phyloP scores from a whole-genome alignment of 1,140 invertebrate species.

The Bicyclus anynana region DNA sequence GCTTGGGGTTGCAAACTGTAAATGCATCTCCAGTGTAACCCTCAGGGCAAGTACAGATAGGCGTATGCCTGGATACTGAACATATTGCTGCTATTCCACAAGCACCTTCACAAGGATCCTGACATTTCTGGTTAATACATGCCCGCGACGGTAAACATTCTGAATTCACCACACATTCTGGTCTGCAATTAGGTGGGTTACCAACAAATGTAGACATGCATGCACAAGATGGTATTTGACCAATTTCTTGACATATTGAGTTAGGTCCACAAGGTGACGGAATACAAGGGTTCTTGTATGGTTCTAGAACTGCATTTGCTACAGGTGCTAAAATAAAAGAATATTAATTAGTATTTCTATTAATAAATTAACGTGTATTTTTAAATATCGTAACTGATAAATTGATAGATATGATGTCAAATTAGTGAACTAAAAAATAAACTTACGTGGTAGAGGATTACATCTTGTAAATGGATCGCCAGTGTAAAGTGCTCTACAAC shows the following conservation, averaged over 20 bases:
- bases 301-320: slow-evolving; percentile 53
- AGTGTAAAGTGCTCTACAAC: slow-evolving; percentile 78
- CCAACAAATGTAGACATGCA: slow-evolving; percentile 85
- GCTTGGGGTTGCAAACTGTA: slow-evolving; percentile 75
- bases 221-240: slow-evolving; percentile 85
- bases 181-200: slow-evolving; percentile 81
- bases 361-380: too few relatives aligned
- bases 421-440: slow-evolving; percentile 7
- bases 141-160: slow-evolving; percentile 84
- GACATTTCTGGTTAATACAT: slow-evolving; percentile 85
- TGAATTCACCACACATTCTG: slow-evolving; percentile 84
- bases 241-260: slow-evolving; percentile 83
- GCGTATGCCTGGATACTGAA: slow-evolving; percentile 85
- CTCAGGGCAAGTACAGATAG: slow-evolving; percentile 82
- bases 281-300: slow-evolving; percentile 71
- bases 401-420: too few relatives aligned
- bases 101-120: slow-evolving; percentile 85
- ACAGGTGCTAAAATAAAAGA: slow-evolving; percentile 78
- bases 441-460: slow-evolving; percentile 78
- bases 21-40: slow-evolving; percentile 86
- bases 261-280: slow-evolving; percentile 84
- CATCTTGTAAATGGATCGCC: slow-evolving; percentile 84
- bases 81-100: slow-evolving; percentile 86
- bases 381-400: too few relatives aligned
- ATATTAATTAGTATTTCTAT: too few relatives aligned